Base-by-base conservation (phyloP, 2,888 invertebrate species). In the Cataglyphis albicans region DNA sequence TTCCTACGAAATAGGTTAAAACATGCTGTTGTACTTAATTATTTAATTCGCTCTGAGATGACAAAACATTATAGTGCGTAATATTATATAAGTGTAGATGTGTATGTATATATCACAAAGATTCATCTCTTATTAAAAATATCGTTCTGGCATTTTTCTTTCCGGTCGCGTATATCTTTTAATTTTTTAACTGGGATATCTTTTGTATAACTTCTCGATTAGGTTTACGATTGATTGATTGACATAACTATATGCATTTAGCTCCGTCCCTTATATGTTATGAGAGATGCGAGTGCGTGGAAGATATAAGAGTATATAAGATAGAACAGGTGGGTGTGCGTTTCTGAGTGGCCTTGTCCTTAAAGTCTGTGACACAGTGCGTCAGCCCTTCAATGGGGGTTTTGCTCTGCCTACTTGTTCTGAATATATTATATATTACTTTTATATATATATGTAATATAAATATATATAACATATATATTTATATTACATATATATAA, bases 271-370 rank as follows among this genome's bases (percentile, higher is more conserved):
- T 91, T 90, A 90, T 90, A 86, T 89, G 88, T 90, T 87, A 85
- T 89, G 86, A 83, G 82, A 87, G 88, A 87, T 89, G 57, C 21
- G 70, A 25, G 29, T 18, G 59, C n/a, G 78, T 41, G 78, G 21
- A 48, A 80, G 75, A 44, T 85, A 59, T 70, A 70, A 44, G 25
- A 68, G 18, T 61, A 84, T 86, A 86, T 85, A 86, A 88, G 81
- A 87, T 87, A 86, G 88, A 90, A 89, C 89, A 88, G 91, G 90
- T 89, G 87, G 89, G 87, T 90, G 87, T 89, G 88, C 82, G 90
- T 91, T 91, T 92, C 90, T 91, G 92, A 92, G 92, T 93, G 93
- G 92, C 93, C 93, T 93, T 93, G 92, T 93, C 91, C 91, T 76
- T 92, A 89, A 88, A 93, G 91, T 91, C 91, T 91, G 88, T 92